These are phyloP conservation scores for Procambarus clarkii DNA, from an alignment of 1,140 invertebrate species.

Conservation along the genomic window DNA sequence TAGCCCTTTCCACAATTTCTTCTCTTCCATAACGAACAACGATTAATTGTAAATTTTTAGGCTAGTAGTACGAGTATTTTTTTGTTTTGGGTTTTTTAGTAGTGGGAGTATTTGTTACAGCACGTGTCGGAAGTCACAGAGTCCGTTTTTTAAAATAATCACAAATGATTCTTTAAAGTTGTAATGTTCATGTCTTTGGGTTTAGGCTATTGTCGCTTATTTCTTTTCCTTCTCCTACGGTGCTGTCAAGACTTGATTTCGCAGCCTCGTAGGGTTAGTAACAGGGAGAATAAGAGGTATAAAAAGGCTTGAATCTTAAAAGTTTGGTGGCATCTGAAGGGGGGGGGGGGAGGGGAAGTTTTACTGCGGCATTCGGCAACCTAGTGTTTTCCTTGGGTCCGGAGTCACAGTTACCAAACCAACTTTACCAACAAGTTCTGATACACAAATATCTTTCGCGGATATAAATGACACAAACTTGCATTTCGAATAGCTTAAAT, in stretches of 20 bases:
- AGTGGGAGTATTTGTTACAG: too few species aligned
- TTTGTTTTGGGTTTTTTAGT: too few species aligned
- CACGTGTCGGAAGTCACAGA: too few species aligned
- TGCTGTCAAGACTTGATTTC: neutral
- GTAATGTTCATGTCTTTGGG: neutral
- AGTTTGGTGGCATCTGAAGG: constrained; percentile 19
- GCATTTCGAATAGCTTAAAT: neutral
- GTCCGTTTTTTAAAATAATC: neutral
- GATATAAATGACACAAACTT: neutral
- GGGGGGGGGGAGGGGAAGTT: neutral
- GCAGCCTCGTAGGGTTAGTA: neutral
- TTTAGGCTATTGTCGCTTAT: neutral
- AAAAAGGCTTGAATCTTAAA: constrained; percentile 7
- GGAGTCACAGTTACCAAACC: neutral
- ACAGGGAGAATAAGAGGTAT: neutral
- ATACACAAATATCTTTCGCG: neutral
- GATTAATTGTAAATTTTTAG: too few species aligned
- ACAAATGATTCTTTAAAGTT: neutral
- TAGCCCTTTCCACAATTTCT: too few species aligned
- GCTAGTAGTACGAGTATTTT: too few species aligned
- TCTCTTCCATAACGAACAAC: too few species aligned
- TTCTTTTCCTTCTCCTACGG: neutral
- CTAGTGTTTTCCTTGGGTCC: constrained; percentile 42
- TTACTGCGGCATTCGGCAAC: constrained; percentile 36
- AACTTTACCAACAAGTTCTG: neutral